Conservation (phyloP, 2,113 vertebrate genomes). For the Bombycilla garrulus region DNA sequence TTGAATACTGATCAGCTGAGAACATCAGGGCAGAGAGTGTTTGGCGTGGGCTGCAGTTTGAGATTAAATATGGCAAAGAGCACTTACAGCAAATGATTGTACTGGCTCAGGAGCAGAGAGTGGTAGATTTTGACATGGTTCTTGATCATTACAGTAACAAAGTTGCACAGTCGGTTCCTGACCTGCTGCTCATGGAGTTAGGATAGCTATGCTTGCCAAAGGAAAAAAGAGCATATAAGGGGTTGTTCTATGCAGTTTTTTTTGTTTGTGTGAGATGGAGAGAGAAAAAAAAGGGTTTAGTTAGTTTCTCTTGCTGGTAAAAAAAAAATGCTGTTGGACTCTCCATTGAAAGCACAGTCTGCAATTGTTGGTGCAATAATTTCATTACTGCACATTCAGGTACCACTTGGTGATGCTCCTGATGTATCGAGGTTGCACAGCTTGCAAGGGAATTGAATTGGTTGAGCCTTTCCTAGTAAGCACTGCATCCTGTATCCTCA, state of each 20-base stretch:
- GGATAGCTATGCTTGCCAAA: neutral
- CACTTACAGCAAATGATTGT: neutral
- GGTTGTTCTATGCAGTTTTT: neutral
- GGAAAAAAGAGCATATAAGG: neutral
- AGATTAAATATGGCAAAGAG: neutral
- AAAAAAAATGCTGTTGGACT: neutral
- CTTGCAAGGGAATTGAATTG: neutral
- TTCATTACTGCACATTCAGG: neutral
- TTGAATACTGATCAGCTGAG: neutral
- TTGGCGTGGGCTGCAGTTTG: neutral
- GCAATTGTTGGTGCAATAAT: neutral
- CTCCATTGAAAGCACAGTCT: neutral
- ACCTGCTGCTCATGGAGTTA: neutral
- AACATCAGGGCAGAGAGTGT: neutral
- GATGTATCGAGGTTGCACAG: neutral
- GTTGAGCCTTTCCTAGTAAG: neutral
- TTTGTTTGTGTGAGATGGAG: neutral
- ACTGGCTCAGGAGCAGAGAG: neutral
- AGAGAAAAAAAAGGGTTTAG: neutral
- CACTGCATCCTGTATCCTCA: constrained; percentile 13
- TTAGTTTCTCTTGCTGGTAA: neutral
- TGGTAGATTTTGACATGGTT: neutral
- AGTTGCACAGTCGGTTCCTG: neutral
- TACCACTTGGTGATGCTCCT: neutral
- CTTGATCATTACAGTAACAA: neutral